Conservation (phyloP, 2,888 invertebrate species). For the Scaptomyza tumidula region DNA sequence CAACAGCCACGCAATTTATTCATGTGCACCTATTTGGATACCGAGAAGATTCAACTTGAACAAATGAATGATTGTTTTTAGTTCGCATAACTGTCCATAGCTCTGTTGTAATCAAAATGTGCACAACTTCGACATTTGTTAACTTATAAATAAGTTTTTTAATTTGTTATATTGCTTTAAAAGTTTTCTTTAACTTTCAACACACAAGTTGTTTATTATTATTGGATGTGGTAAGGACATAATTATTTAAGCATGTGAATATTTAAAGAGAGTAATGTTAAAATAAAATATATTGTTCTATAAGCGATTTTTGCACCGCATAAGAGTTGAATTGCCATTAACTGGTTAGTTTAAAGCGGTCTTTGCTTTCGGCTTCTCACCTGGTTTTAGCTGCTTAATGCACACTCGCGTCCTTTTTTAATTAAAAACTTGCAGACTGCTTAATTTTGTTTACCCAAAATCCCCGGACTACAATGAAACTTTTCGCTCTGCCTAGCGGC, state of each 20-base stretch:
- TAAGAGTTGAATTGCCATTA: not conserved
- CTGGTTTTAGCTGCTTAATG: constrained; percentile 64
- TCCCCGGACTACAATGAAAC: constrained; percentile 79
- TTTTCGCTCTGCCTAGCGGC: constrained; percentile 64
- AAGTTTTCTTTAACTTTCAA: no score
- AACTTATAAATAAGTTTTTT: no score
- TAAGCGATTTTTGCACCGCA: no score
- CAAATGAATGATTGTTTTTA: constrained; percentile 25
- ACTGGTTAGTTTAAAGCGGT: constrained; percentile 22
- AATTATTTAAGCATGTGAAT: no score
- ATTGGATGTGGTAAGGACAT: no score
- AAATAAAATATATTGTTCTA: no score
- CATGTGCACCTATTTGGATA: constrained; percentile 29
- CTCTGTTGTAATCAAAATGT: not conserved
- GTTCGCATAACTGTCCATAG: constrained; percentile 6
- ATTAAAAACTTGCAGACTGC: constrained; percentile 81
- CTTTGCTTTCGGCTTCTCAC: constrained; percentile 32
- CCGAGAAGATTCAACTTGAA: constrained; percentile 7
- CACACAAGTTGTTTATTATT: no score
- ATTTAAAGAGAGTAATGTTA: no score
- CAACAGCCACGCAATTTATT: constrained; percentile 77
- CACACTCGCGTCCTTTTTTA: constrained; percentile 74
- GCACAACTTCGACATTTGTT: not conserved
- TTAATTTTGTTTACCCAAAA: constrained; percentile 80
- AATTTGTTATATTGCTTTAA: no score